Evolutionary conservation across 1,140 invertebrate species (phyloP).

Genomic region (Caenorhabditis latens): DNA sequence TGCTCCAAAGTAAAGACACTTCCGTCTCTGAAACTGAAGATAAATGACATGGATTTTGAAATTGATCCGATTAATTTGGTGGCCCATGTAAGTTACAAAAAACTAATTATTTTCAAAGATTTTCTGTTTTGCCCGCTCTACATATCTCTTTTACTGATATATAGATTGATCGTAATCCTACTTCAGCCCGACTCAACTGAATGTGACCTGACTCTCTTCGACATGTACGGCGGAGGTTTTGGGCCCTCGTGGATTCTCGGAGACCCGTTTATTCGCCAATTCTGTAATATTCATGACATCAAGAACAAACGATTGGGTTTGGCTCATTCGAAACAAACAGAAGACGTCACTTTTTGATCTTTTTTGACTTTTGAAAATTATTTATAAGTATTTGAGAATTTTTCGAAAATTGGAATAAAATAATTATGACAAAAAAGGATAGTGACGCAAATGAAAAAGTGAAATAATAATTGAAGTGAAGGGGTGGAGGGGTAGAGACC

Average conservation of each 20-base stretch:
- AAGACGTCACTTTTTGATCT: conserved; percentile 40
- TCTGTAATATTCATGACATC: conserved; percentile 61
- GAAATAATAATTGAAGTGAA: background rate
- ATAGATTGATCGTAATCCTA: no score
- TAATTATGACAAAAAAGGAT: conserved; percentile 7
- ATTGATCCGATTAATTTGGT: conserved; percentile 57
- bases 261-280: conserved; percentile 61
- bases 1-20: conserved; percentile 26
- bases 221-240: conserved; percentile 11
- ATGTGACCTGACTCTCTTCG: conserved; percentile 55
- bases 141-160: no score
- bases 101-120: background rate
- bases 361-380: background rate
- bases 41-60: conserved; percentile 19
- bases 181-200: background rate
- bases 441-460: background rate
- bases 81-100: conserved; percentile 12
- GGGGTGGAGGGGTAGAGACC: background rate
- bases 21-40: conserved; percentile 35
- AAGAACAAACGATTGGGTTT: conserved; percentile 56
- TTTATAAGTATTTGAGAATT: background rate
- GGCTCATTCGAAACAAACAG: conserved; percentile 48
- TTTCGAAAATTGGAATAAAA: background rate
- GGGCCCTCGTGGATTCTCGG: conserved; percentile 57
- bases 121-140: no score